These are phyloP conservation scores for Tricholauxania praeusta DNA, from an alignment of 2,888 invertebrate species.

Conservation along the genomic window DNA sequence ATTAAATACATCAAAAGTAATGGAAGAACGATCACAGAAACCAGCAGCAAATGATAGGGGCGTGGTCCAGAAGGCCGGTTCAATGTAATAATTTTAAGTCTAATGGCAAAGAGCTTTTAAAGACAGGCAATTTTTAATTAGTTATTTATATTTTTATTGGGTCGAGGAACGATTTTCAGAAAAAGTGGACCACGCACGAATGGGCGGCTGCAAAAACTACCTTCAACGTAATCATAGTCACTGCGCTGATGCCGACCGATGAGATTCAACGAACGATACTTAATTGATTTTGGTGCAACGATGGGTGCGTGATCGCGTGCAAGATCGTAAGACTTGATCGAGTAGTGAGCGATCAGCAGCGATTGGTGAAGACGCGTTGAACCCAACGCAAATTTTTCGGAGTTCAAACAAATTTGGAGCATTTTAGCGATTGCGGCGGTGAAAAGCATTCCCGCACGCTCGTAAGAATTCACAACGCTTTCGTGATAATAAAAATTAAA, in stretches of 20 bases:
- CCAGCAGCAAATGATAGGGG: not conserved
- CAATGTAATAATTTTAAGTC: slow-evolving; percentile 28
- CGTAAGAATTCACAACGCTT: slow-evolving; percentile 41
- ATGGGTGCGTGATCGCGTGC: slow-evolving; percentile 28
- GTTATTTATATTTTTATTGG: slow-evolving; percentile 22
- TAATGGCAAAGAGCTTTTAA: slow-evolving; percentile 24
- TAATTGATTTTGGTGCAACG: slow-evolving; percentile 32
- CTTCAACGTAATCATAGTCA: too few species aligned
- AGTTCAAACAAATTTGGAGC: slow-evolving; percentile 24
- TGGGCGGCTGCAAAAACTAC: not conserved
- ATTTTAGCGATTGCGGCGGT: not conserved
- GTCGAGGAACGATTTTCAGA: not conserved
- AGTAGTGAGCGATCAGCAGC: slow-evolving; percentile 7
- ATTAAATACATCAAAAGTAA: too few species aligned
- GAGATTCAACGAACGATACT: slow-evolving; percentile 20
- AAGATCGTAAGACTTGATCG: slow-evolving; percentile 5
- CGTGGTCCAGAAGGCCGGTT: slow-evolving; percentile 5
- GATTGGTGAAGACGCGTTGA: not conserved
- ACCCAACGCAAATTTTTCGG: not conserved
- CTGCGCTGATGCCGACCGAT: not conserved
- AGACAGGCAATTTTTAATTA: slow-evolving; percentile 30
- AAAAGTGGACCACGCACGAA: slow-evolving; percentile 18
- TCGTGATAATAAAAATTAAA: slow-evolving; percentile 45
- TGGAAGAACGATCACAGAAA: too few species aligned
- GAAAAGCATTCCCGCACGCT: not conserved